Percentiles rank a stretch among this genome's conserved stretches.
phyloP scores from a whole-genome alignment of 2,888 invertebrate genomes.

The Caradrina clavipalpis region DNA sequence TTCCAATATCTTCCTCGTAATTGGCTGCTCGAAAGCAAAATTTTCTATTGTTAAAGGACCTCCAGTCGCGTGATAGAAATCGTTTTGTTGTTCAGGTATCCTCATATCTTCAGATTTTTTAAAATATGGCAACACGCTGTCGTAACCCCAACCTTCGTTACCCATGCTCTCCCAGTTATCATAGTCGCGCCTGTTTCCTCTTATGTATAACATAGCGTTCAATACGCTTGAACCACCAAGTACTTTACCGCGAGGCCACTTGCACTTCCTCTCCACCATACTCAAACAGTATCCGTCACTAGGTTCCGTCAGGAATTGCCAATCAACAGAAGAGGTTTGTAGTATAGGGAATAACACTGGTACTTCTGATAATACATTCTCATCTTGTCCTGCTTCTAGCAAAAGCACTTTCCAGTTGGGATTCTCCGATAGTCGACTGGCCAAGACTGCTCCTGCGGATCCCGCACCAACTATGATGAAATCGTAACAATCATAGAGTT shows the following conservation, averaged over 20 bases:
- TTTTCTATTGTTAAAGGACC: slow-evolving; percentile 94
- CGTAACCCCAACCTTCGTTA: slow-evolving; percentile 94
- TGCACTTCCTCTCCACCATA: slow-evolving; percentile 92
- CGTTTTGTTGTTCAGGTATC: slow-evolving; percentile 91
- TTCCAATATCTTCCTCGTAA: slow-evolving; percentile 93
- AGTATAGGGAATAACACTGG: slow-evolving; percentile 93
- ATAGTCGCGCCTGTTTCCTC: slow-evolving; percentile 96
- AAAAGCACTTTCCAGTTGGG: slow-evolving; percentile 93
- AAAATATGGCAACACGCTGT: slow-evolving; percentile 94
- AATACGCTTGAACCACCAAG: slow-evolving; percentile 95
- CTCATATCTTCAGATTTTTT: slow-evolving; percentile 95
- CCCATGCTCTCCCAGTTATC: slow-evolving; percentile 96
- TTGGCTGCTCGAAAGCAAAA: slow-evolving; percentile 93
- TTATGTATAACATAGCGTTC: slow-evolving; percentile 97
- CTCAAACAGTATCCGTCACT: slow-evolving; percentile 93
- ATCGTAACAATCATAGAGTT: slow-evolving; percentile 93
- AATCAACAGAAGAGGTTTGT: slow-evolving; percentile 94
- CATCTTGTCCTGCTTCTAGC: slow-evolving; percentile 95
- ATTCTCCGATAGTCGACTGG: slow-evolving; percentile 94
- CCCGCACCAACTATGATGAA: slow-evolving; percentile 96
- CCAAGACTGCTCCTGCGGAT: slow-evolving; percentile 95
- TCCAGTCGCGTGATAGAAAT: slow-evolving; percentile 92
- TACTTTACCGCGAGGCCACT: slow-evolving; percentile 95
- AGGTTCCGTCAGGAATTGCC: slow-evolving; percentile 95
- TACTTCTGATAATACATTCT: slow-evolving; percentile 93